These are phyloP conservation scores for Mixornis gularis DNA, from an alignment of 2,113 vertebrate genomes.

Conservation along the genomic window DNA sequence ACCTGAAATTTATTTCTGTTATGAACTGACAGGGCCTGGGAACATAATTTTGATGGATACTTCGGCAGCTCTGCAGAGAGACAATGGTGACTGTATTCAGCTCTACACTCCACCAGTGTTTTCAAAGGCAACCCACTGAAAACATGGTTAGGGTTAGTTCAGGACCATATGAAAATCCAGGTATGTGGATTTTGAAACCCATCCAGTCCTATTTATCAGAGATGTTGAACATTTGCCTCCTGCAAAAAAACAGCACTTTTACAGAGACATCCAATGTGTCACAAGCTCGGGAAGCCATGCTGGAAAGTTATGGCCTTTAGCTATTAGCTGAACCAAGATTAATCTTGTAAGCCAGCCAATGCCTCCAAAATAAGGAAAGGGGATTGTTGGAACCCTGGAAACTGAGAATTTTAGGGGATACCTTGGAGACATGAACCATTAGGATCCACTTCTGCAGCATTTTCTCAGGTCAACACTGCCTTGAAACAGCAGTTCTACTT, in stretches of 20 bases:
- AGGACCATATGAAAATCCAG: neutral
- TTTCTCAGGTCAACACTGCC: neutral
- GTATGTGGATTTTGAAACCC: neutral
- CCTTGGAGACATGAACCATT: neutral
- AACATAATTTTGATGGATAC: neutral
- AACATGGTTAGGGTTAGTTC: neutral
- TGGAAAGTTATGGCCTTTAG: neutral
- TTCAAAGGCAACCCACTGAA: neutral
- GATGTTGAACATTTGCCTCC: neutral
- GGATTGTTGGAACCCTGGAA: neutral
- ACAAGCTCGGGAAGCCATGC: neutral
- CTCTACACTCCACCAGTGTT: neutral
- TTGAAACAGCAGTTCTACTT: neutral
- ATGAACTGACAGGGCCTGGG: neutral
- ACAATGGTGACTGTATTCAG: neutral
- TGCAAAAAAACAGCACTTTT: neutral
- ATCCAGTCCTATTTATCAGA: neutral
- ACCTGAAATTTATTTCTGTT: neutral
- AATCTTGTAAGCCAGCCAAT: neutral
- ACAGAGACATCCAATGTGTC: neutral
- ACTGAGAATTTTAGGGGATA: neutral
- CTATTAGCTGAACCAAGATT: neutral
- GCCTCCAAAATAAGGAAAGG: neutral
- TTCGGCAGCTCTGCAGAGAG: neutral
- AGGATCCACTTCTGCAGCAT: neutral